These are phyloP conservation scores for Leistus spinibarbis DNA, from an alignment of 2,888 invertebrate species.

Conservation along the genomic window DNA sequence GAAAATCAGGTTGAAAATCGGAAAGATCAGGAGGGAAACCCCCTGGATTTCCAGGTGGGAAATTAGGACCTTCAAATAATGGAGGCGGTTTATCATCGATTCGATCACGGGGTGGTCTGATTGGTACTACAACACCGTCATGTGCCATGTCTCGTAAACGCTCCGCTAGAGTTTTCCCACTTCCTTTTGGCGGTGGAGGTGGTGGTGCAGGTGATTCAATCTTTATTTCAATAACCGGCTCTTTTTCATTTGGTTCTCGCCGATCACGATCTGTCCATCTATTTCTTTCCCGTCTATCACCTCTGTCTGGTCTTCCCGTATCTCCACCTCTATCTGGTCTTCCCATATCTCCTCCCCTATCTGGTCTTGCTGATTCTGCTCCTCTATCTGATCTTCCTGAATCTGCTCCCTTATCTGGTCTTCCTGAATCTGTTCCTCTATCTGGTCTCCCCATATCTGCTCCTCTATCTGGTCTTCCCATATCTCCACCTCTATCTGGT, in stretches of 20 bases:
- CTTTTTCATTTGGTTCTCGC: conserved; percentile 46
- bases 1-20: conserved; percentile 48
- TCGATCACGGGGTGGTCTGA: conserved; percentile 37
- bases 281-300: conserved; percentile 45
- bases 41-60: neutral
- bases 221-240: conserved; percentile 42
- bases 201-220: conserved; percentile 31
- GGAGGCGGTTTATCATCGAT: conserved; percentile 43
- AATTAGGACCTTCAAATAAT: conserved; percentile 47
- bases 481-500: conserved; percentile 45
- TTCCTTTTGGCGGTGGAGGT: conserved; percentile 35
- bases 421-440: too few relatives aligned
- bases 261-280: conserved; percentile 44
- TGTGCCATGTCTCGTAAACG: conserved; percentile 51
- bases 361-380: too few relatives aligned
- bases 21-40: conserved; percentile 24
- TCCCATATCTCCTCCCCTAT: too few relatives aligned
- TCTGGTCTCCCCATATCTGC: conserved; percentile 42
- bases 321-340: conserved; percentile 42
- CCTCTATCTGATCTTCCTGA: too few relatives aligned
- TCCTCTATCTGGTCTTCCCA: conserved; percentile 43
- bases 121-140: conserved; percentile 39
- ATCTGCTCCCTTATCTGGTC: too few relatives aligned
- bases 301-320: conserved; percentile 42
- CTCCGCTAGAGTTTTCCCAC: conserved; percentile 51